Conservation (phyloP, 2,888 invertebrate species). For the Laspeyria flexula region DNA sequence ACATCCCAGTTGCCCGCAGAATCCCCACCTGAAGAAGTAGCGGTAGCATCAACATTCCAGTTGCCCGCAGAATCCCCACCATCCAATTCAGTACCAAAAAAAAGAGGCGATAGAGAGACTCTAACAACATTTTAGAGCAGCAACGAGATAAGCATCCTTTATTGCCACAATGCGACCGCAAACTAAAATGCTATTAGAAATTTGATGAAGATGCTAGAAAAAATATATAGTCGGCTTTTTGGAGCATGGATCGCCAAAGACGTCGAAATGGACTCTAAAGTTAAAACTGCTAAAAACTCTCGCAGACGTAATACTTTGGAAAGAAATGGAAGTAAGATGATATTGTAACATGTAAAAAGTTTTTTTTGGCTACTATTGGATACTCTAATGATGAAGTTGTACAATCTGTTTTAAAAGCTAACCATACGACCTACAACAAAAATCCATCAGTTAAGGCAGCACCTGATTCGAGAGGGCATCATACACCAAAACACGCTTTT, state of each 20-base stretch:
- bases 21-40: too few relatives aligned
- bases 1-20: too few relatives aligned
- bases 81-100: background rate
- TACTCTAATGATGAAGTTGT: conserved; percentile 3
- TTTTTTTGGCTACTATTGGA: background rate
- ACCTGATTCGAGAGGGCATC: background rate
- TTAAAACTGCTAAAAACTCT: background rate
- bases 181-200: background rate
- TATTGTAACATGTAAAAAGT: background rate
- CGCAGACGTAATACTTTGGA: background rate
- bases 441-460: background rate
- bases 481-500: background rate
- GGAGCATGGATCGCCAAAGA: background rate
- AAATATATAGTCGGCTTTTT: background rate
- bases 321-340: background rate
- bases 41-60: too few relatives aligned
- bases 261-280: background rate
- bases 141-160: background rate
- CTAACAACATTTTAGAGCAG: background rate
- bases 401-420: background rate
- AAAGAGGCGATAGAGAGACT: background rate
- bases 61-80: too few relatives aligned
- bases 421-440: background rate
- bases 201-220: background rate
- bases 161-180: background rate